These are phyloP conservation scores for Plutella xylostella DNA, from an alignment of 2,888 invertebrate species.

Conservation along the genomic window DNA sequence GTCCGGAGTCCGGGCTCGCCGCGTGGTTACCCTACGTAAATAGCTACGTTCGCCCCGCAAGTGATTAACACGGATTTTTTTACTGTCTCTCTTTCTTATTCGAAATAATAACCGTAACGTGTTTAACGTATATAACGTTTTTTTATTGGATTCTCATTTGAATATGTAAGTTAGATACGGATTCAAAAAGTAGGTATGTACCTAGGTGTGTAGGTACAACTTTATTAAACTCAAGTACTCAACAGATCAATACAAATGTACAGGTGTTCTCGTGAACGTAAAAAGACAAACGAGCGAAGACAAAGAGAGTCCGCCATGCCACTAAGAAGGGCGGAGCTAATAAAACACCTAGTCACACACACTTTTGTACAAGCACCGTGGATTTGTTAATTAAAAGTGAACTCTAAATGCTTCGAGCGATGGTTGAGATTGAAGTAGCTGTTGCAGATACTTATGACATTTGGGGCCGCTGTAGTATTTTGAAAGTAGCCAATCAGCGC, in stretches of 20 bases:
- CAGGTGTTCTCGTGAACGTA: constrained; percentile 29
- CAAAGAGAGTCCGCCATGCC: constrained; percentile 57
- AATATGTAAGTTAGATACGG: not conserved
- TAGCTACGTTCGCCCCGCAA: too few relatives aligned
- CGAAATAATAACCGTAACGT: too few relatives aligned
- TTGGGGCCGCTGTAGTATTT: constrained; percentile 23
- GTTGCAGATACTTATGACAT: constrained; percentile 30
- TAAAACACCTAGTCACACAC: constrained; percentile 28
- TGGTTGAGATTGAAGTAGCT: constrained; percentile 35
- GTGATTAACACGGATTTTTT: too few relatives aligned
- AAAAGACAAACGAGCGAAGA: constrained; percentile 48
- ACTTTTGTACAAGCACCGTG: constrained; percentile 23
- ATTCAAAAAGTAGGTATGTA: not conserved
- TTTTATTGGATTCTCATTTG: too few relatives aligned
- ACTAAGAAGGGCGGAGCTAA: constrained; percentile 59
- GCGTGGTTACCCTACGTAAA: too few relatives aligned
- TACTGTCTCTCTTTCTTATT: too few relatives aligned
- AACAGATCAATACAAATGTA: constrained; percentile 11
- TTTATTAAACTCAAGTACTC: too few relatives aligned
- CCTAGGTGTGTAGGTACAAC: not conserved
- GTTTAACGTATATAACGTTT: too few relatives aligned
- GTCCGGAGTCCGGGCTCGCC: too few relatives aligned
- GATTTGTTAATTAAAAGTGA: constrained; percentile 26
- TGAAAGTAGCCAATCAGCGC: constrained; percentile 61
- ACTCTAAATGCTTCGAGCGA: constrained; percentile 27